Conservation (phyloP, 2,797 vertebrate genomes). For the Spondyliosoma cantharus region DNA sequence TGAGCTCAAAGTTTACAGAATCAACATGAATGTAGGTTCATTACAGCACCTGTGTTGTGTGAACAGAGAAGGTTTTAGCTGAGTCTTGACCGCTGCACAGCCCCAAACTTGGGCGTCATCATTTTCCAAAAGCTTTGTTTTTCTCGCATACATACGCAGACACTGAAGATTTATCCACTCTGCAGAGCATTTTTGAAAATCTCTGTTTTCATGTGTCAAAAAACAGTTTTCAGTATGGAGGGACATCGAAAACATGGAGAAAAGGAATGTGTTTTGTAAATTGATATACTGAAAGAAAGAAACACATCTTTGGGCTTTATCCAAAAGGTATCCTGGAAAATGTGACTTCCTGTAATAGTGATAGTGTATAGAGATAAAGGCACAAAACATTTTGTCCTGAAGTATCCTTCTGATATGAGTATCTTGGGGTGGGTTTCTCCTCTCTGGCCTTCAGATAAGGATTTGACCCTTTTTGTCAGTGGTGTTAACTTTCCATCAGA, state of each 20-base stretch:
- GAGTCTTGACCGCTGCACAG: too few species aligned
- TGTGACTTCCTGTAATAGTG: neutral
- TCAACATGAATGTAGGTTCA: too few species aligned
- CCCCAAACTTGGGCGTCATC: too few species aligned
- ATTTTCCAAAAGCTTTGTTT: too few species aligned
- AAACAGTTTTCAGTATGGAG: neutral
- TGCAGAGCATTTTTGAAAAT: neutral
- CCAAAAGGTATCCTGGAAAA: neutral
- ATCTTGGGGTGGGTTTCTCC: conserved; percentile 23
- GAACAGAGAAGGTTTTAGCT: too few species aligned
- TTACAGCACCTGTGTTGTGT: too few species aligned
- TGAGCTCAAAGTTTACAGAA: too few species aligned
- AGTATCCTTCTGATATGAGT: neutral
- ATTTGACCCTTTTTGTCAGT: conserved; percentile 2
- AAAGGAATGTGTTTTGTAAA: neutral
- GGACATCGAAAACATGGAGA: neutral
- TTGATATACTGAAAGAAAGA: neutral
- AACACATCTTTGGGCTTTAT: neutral
- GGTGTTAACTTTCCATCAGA: conserved; percentile 34
- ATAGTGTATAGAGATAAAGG: conserved; percentile 9
- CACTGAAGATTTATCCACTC: too few species aligned
- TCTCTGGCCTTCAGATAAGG: conserved; percentile 1
- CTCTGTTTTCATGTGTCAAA: neutral
- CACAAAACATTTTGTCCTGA: neutral
- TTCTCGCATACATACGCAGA: too few species aligned